These are phyloP conservation scores for Hippoglossus stenolepis DNA, from an alignment of 2,113 vertebrate genomes.

Conservation along the genomic window DNA sequence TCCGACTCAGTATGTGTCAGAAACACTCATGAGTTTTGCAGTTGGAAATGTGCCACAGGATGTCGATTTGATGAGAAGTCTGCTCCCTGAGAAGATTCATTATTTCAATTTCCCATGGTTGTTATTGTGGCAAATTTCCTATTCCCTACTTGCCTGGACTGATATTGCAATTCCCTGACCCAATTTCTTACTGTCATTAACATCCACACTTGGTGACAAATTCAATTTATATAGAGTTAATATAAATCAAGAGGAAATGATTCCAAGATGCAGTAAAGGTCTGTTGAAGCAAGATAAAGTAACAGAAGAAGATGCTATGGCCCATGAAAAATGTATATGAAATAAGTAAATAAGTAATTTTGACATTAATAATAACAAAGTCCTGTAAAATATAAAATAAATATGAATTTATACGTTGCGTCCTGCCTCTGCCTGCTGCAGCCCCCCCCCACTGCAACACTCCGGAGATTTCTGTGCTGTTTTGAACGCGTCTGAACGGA, in stretches of 20 bases:
- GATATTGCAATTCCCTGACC: constrained; percentile 17
- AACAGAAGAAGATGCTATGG: not conserved
- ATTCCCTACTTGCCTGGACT: constrained; percentile 9
- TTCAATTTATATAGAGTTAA: constrained; percentile 10
- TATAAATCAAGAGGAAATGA: constrained; percentile 1
- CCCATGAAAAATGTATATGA: not conserved
- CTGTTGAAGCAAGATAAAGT: not conserved
- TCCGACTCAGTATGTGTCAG: not conserved
- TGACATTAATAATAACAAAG: not conserved
- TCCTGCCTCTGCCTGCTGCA: too few relatives aligned
- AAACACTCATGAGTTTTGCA: not conserved
- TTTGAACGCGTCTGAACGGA: too few relatives aligned
- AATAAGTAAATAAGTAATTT: not conserved
- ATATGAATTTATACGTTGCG: too few relatives aligned
- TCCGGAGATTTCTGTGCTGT: too few relatives aligned
- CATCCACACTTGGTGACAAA: not conserved
- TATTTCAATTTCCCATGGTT: constrained; percentile 44
- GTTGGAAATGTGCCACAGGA: constrained; percentile 29
- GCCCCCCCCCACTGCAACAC: too few relatives aligned
- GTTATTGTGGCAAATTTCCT: constrained; percentile 31
- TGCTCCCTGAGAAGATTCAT: constrained; percentile 22
- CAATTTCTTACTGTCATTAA: constrained; percentile 9
- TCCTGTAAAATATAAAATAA: not conserved
- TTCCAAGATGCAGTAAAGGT: not conserved
- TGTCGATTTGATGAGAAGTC: constrained; percentile 24